Conservation (phyloP, 2,888 invertebrate species). For the Deilephila porcellus region DNA sequence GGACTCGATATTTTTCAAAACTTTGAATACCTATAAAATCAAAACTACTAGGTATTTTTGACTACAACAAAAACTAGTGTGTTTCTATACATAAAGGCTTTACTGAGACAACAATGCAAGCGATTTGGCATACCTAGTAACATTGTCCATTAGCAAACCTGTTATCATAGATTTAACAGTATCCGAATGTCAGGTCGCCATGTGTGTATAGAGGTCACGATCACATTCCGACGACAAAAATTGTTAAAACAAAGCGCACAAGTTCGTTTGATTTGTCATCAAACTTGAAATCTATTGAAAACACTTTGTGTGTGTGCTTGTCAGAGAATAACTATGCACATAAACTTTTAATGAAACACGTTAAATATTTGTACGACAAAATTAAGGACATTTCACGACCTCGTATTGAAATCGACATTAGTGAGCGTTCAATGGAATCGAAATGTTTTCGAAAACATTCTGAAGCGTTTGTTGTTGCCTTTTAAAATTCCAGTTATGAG, state of each 20-base stretch:
- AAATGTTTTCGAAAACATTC: not conserved
- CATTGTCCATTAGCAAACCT: constrained; percentile 12
- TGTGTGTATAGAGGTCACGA: constrained; percentile 28
- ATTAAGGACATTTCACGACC: constrained; percentile 16
- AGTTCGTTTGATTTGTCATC: constrained; percentile 7
- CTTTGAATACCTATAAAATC: too few relatives aligned
- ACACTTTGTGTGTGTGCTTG: not conserved
- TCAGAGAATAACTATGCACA: constrained; percentile 16
- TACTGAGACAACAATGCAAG: too few relatives aligned
- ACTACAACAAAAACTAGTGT: too few relatives aligned
- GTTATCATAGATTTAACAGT: constrained; percentile 28
- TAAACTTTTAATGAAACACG: constrained; percentile 26
- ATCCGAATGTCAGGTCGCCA: constrained; percentile 12
- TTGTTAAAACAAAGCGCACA: constrained; percentile 16
- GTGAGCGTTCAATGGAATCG: constrained; percentile 1
- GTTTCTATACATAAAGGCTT: too few relatives aligned
- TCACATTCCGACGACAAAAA: constrained; percentile 24
- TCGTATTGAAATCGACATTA: constrained; percentile 20
- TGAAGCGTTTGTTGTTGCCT: not conserved
- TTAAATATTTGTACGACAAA: constrained; percentile 26
- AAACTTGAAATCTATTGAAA: constrained; percentile 1
- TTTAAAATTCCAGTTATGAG: constrained; percentile 86
- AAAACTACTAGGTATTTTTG: too few relatives aligned
- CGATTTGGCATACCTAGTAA: too few relatives aligned
- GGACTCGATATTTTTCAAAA: too few relatives aligned